Evolutionary conservation across 2,888 invertebrate species (phyloP).

Genomic region (Caenorhabditis sp.): DNA sequence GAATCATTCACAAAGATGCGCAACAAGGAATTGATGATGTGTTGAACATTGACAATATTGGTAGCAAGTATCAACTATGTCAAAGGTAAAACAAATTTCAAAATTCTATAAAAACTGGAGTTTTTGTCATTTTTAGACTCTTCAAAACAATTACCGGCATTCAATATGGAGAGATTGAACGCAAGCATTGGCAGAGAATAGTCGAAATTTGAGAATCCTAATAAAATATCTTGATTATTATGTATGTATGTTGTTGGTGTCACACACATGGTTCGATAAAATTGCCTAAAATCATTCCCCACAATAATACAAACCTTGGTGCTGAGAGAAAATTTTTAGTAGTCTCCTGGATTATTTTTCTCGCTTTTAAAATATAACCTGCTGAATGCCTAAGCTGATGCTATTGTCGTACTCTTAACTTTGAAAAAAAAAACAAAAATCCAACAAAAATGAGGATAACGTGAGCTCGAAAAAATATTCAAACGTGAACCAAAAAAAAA

Average conservation of each 20-base stretch:
- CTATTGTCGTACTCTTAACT: too few species aligned
- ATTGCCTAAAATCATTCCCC: neutral
- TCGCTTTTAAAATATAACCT: too few species aligned
- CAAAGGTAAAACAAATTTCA: slow-evolving; percentile 74
- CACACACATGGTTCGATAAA: neutral
- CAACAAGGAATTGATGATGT: slow-evolving; percentile 72
- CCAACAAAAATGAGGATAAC: too few species aligned
- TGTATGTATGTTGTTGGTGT: neutral
- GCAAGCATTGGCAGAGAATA: slow-evolving; percentile 31
- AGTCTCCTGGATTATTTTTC: too few species aligned
- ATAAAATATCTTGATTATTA: neutral
- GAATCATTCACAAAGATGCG: slow-evolving; percentile 79
- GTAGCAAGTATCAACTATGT: slow-evolving; percentile 80
- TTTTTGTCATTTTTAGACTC: slow-evolving; percentile 71
- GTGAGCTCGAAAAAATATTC: too few species aligned
- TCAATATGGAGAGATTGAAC: slow-evolving; percentile 72
- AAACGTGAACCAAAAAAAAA: too few species aligned
- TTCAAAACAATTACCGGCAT: slow-evolving; percentile 84
- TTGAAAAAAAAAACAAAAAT: too few species aligned
- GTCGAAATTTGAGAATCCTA: slow-evolving; percentile 12
- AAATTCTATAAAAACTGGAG: neutral
- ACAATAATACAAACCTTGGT: neutral
- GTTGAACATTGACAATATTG: slow-evolving; percentile 73
- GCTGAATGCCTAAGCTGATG: too few species aligned
- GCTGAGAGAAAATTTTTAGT: too few species aligned